Base-by-base conservation (phyloP, 2,113 vertebrate species). In the Zapornia atra region DNA sequence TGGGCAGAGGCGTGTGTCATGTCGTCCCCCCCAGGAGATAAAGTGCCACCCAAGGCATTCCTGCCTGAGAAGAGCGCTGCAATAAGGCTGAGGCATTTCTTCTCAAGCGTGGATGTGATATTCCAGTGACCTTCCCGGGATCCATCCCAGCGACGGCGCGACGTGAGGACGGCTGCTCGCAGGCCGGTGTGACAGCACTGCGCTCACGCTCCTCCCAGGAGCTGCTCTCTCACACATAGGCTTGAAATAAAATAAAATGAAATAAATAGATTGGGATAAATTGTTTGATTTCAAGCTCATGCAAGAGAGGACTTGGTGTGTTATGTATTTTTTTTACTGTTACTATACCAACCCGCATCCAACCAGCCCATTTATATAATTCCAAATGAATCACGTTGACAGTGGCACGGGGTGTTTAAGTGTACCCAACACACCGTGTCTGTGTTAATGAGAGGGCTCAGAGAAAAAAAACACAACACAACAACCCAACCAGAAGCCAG, bases 261-360 rank as follows among this genome's bases (percentile, higher is more conserved):
- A 36, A 66, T 33, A 20, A 33, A n/a, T 38, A 22, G 17, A 36
- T n/a, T 59, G 54, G 50, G 48, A 15, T 79, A 76, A 82, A 79
- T 2, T 28, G 87, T 53, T 65, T 54, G 64, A 59, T 63, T 75
- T 56, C 88, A 80, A 61, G 76, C 42, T 53, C 38, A 1, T 14
- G 1, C 5, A 86, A 63, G 88, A 56, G 51, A 82, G 77, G 82
- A 40, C 76, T 72, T 26, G 11, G 59, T 33, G 68, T 54, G 38
- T 15, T 29, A 33, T 31, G 1, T 24, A 50, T 71, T 81, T 81
- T 81, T 71, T 42, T 53, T 50, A 18, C 86, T 92, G 94, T 94
- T 97, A 95, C 91, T 95, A 85, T 94, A 93, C 71, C 94, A 94
- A 93, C 94, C 91, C 40, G 81, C 86, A 75, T 46, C 77, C 69